phyloP scores from a whole-genome alignment of 2,113 vertebrate genomes.

The Oriolus oriolus region DNA sequence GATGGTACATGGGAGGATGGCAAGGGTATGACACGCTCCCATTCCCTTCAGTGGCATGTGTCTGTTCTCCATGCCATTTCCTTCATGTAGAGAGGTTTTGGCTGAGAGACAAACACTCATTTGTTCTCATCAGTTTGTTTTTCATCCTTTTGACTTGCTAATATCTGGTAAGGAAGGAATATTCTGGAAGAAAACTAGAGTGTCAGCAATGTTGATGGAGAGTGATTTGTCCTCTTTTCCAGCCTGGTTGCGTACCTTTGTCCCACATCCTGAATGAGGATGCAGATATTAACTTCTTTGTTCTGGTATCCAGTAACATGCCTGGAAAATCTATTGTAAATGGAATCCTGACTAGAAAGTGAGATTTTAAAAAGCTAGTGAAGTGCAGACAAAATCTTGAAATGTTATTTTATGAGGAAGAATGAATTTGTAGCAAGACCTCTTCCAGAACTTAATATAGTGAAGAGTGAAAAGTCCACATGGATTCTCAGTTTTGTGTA shows the following conservation, averaged over 20 bases:
- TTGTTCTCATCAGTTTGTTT: not conserved
- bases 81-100: not conserved
- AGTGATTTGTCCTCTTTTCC: not conserved
- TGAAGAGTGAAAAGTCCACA: not conserved
- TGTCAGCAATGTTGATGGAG: not conserved
- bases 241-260: not conserved
- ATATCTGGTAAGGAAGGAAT: not conserved
- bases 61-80: not conserved
- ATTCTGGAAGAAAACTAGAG: not conserved
- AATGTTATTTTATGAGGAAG: not conserved
- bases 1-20: not conserved
- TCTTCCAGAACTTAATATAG: not conserved
- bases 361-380: not conserved
- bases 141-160: not conserved
- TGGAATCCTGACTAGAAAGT: not conserved
- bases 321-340: not conserved
- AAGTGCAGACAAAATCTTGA: not conserved
- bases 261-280: not conserved
- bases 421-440: not conserved
- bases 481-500: not conserved
- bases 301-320: not conserved
- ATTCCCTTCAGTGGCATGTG: fast-evolving
- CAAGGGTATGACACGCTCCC: not conserved
- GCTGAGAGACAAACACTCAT: not conserved
- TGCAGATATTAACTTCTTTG: not conserved